phyloP scores from a whole-genome alignment of 2,888 invertebrate genomes.

The Heliconius sara region DNA sequence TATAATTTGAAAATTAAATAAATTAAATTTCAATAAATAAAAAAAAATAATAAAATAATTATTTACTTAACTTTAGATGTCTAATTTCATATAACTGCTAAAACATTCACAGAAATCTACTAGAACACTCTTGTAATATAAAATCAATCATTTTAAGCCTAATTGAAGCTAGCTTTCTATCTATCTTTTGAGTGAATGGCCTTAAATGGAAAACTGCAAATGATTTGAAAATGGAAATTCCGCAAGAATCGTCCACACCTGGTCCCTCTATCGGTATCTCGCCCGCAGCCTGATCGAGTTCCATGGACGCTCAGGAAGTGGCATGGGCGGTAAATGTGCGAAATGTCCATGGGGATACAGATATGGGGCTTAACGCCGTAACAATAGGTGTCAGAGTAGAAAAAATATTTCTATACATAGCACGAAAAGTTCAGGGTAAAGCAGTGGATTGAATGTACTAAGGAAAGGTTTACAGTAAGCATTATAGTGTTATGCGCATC shows the following conservation, averaged over 20 bases:
- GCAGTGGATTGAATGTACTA: conserved; percentile 21
- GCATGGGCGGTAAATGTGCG: conserved; percentile 31
- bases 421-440: conserved; percentile 19
- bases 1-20: too few species aligned
- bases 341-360: conserved; percentile 17
- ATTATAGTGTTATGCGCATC: conserved; percentile 16
- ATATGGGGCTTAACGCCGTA: conserved; percentile 30
- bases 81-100: neutral
- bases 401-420: neutral
- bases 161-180: neutral
- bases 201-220: conserved; percentile 17
- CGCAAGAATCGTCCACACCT: neutral
- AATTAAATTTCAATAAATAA: too few species aligned
- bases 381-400: conserved; percentile 30
- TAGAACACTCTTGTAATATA: neutral
- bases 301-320: conserved; percentile 38
- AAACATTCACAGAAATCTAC: neutral
- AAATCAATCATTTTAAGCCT: neutral
- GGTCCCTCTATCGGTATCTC: conserved; percentile 29
- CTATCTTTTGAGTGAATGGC: conserved; percentile 11
- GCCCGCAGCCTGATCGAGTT: conserved; percentile 37
- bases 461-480: neutral
- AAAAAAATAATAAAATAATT: too few species aligned
- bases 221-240: conserved; percentile 2
- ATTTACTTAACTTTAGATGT: too few species aligned